Evolutionary conservation across 2,113 vertebrate species (phyloP).

Genomic region (Zapornia atra): DNA sequence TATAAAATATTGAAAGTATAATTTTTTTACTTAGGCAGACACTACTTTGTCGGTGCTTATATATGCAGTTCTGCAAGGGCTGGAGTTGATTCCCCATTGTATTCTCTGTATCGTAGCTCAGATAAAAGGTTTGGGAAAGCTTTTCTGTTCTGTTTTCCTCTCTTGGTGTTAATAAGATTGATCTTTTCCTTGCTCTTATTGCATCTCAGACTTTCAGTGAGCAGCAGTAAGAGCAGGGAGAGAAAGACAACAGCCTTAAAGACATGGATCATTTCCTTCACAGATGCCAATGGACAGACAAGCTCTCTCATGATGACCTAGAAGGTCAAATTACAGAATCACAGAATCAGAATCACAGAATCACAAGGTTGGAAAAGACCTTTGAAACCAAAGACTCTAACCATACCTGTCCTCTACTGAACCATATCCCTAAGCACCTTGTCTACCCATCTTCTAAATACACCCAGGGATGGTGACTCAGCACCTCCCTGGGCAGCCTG

Average conservation of each 20-base stretch:
- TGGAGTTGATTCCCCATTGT: not conserved
- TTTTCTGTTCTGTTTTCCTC: not conserved
- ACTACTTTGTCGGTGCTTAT: not conserved
- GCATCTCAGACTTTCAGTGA: not conserved
- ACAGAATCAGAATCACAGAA: too few relatives aligned
- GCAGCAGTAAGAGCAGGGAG: not conserved
- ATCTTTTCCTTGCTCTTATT: not conserved
- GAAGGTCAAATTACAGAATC: not conserved
- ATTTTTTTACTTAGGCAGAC: not conserved
- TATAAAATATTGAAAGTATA: not conserved
- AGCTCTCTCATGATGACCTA: not conserved
- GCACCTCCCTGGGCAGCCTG: too few relatives aligned
- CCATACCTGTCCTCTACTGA: too few relatives aligned
- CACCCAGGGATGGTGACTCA: too few relatives aligned
- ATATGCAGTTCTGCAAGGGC: not conserved
- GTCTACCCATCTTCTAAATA: too few relatives aligned
- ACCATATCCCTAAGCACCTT: too few relatives aligned
- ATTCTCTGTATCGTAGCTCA: not conserved
- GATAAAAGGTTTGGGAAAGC: not conserved
- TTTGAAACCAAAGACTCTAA: too few relatives aligned
- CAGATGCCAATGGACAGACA: not conserved
- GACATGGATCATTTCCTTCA: not conserved
- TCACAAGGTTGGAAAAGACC: too few relatives aligned
- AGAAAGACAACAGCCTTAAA: not conserved
- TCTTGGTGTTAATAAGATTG: not conserved